Conservation (phyloP, 2,797 vertebrate species). For the Pteronotus mesoamericanus region DNA sequence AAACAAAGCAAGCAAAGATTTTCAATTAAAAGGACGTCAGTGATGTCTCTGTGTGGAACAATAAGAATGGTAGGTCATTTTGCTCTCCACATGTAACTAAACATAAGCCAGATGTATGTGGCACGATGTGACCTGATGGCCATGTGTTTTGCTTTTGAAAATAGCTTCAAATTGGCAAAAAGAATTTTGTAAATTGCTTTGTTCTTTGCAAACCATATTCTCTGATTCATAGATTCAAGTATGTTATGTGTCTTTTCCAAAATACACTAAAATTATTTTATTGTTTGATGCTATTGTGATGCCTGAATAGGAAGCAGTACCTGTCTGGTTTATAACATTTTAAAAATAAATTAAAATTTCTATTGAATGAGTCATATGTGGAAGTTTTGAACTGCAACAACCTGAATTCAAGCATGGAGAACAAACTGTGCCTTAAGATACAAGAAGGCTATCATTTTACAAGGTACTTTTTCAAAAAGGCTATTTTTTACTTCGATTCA, state of each 20-base stretch:
- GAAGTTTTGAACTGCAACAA: not conserved
- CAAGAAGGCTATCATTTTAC: not conserved
- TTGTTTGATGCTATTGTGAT: not conserved
- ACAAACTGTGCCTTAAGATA: not conserved
- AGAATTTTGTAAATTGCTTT: constrained; percentile 15
- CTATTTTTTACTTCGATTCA: not conserved
- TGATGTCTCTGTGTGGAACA: not conserved
- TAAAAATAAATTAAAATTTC: not conserved
- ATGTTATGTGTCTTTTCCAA: not conserved
- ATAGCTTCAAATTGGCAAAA: not conserved
- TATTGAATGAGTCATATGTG: not conserved
- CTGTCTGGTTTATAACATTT: not conserved
- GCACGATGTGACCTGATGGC: not conserved
- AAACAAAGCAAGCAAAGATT: not conserved
- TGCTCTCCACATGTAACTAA: constrained; percentile 5
- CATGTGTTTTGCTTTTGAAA: not conserved
- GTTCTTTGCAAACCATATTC: not conserved
- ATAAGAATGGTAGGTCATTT: not conserved
- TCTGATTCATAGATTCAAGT: not conserved
- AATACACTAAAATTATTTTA: constrained; percentile 5
- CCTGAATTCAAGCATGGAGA: not conserved
- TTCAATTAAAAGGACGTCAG: not conserved
- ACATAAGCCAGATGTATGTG: not conserved
- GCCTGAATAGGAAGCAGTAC: not conserved
- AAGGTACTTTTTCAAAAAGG: not conserved